Conservation (phyloP, 1,140 invertebrate species). For the Zaprionus inermis region DNA sequence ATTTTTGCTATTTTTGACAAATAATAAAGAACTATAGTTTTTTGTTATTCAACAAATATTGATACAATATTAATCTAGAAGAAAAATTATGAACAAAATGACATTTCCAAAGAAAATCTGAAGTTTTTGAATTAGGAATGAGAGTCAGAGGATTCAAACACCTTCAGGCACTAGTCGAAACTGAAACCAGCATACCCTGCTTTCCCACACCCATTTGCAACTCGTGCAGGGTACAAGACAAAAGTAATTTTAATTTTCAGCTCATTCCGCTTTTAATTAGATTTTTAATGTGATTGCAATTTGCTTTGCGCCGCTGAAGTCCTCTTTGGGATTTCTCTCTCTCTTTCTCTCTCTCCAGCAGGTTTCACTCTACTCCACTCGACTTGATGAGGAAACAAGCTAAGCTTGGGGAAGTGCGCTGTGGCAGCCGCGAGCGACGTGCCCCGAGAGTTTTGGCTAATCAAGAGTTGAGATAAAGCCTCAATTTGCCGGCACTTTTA, state of each 20-base stretch:
- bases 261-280: constrained; percentile 12
- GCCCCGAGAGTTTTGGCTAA: constrained; percentile 9
- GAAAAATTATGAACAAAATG: too few species aligned
- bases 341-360: not conserved
- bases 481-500: constrained; percentile 32
- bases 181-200: not conserved
- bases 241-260: constrained; percentile 35
- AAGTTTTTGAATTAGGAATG: too few species aligned
- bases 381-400: constrained; percentile 17
- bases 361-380: not conserved
- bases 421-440: not conserved
- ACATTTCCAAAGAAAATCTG: too few species aligned
- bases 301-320: not conserved
- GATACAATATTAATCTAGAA: too few species aligned
- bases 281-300: constrained; percentile 6
- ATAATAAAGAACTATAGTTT: too few species aligned
- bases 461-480: constrained; percentile 29
- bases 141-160: too few species aligned
- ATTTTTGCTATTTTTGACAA: too few species aligned
- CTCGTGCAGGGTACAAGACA: not conserved
- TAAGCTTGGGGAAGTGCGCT: constrained; percentile 15
- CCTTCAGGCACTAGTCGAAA: too few species aligned
- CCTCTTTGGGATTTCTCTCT: not conserved
- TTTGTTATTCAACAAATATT: too few species aligned
- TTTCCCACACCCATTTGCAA: not conserved